Base-by-base conservation (phyloP, 2,113 vertebrate species). In the Oreocharis arfaki region DNA sequence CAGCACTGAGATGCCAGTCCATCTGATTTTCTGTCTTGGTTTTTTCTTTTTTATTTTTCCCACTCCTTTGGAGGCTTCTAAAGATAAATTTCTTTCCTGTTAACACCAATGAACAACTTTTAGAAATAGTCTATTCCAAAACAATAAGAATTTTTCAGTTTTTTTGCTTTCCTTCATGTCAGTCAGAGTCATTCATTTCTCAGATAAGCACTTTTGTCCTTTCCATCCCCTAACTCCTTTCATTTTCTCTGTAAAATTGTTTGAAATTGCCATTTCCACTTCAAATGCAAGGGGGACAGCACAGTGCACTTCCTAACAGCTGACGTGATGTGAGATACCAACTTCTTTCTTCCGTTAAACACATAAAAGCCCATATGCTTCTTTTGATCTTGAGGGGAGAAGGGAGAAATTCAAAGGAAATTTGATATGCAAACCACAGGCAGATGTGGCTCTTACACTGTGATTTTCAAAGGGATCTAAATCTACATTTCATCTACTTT, bases 211-310 rank as follows among this genome's bases (percentile, higher is more conserved):
- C 13, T 93, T 95, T 61, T 85, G 28, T 80, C 42, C 46, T 77
- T 93, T 85, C 35, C 55, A 83, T 80, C 22, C 30, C 42, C 22
- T 88, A 70, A 49, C 39, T 77, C 26, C 44, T 91, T 89, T 92
- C 56, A 91, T 94, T 97, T 95, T 89, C 55, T 73, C 71, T 84
- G 82, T 94, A 85, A 96, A 96, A 95, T 95, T 90, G 67, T 82
- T 91, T 83, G 67, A 94, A 95, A 97, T 95, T 94, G 87, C 79
- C 75, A 92, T 93, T 96, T 96, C 88, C 90, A 86, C 79, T 94
- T 96, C 90, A 95, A 93, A 95, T 96, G 90, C 47, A 84, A 77
- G 33, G n/a, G 24, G 59, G 84, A 49, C 16, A 88, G 70, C 47
- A 77, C 55, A 77, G 82, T 49, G 71, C 47, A 67, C 59, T 92